Evolutionary conservation across 2,113 vertebrate genomes (phyloP), one percentile per base, ranked within the genome.

Genomic region (Oenanthe oenanthe): DNA sequence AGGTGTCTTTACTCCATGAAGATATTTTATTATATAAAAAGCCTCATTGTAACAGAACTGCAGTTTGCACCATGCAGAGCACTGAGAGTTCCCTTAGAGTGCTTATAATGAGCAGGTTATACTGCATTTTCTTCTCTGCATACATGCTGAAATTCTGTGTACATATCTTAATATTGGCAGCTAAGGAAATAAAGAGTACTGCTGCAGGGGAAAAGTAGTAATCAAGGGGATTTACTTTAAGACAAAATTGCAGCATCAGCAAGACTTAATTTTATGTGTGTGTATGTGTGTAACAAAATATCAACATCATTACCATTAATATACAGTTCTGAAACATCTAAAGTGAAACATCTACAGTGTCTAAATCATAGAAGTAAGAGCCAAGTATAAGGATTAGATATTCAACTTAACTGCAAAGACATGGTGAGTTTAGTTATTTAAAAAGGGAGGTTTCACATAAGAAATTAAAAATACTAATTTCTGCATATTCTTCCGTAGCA

Each of bases 131-230:
- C 38, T 67, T 22, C 65, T 72, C 38, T 1, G 3, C 54, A 38
- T 53, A 1, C 3, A 0, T 45, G 68, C 57, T 92, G 77, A 92
- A 70, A 40, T 74, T 83, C 26, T 17, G 36, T 70, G 38, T 88
- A 43, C 60, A 51, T 75, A 42, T 2, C 63, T 34, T 57, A 18
- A 17, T 47, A 13, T 43, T 73, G 85, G 62, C 89, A 91, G 84
- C 74, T 85, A 51, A 67, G 51, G 61, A 91, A 93, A 83, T 95
- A 88, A 94, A 93, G 25, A 90, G 12, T 54, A 38, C 53, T 85
- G 82, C 68, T 88, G 75, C 60, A 66, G 42, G 14, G 18, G 34
- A 17, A 8, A 25, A 57, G 48, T 15, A 13, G 73, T 82, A 34
- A 82, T 91, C 61, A 21, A 62, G 38, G 66, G n/a, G 40, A 82